These are phyloP conservation scores for Cathartes aura DNA, from an alignment of 2,113 vertebrate species.

Conservation along the genomic window DNA sequence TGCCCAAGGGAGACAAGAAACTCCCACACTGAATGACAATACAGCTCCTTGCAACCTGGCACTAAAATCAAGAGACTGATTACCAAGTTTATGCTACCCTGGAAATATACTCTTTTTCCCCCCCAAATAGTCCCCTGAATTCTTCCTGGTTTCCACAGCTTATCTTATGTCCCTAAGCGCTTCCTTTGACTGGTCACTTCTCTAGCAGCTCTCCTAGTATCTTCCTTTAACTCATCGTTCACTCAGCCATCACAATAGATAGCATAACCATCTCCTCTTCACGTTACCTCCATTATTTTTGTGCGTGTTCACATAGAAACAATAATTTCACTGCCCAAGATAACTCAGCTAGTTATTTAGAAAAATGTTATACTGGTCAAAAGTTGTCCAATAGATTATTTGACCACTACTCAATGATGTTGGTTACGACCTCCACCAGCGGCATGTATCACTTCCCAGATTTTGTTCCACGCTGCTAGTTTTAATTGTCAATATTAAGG, in stretches of 20 bases:
- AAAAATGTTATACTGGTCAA: background rate
- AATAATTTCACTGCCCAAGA: background rate
- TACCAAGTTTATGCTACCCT: background rate
- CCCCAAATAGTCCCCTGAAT: background rate
- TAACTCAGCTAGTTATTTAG: background rate
- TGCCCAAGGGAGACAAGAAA: background rate
- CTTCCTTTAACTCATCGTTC: background rate
- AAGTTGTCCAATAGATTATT: background rate
- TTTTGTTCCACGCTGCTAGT: background rate
- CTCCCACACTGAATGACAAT: background rate
- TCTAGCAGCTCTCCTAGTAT: background rate
- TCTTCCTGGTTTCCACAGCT: background rate
- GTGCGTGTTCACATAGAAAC: background rate
- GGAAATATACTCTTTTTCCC: background rate
- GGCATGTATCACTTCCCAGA: background rate
- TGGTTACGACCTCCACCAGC: fast-evolving
- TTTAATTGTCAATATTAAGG: background rate
- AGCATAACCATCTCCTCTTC: background rate
- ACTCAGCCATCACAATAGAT: background rate
- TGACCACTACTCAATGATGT: background rate
- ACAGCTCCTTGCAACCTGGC: background rate
- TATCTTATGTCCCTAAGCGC: too few relatives aligned
- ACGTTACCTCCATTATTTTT: background rate
- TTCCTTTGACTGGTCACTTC: background rate
- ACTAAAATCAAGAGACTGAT: background rate